Evolutionary conservation across 2,113 vertebrate genomes (phyloP).

Genomic region (Coptodon bakossiorum): DNA sequence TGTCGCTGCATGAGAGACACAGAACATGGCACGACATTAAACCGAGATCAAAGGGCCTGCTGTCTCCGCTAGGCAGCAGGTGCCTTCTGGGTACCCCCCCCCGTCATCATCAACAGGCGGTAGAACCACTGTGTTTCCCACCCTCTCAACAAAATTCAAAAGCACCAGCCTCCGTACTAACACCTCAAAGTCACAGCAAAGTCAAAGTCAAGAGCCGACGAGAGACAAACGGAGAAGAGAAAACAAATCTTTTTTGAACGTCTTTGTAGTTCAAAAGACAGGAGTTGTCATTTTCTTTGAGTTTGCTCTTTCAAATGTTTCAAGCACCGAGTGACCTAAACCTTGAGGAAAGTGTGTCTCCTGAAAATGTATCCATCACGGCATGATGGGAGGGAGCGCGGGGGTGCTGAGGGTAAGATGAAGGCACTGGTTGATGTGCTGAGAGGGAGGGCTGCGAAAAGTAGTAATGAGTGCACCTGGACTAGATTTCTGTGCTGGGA

Average conservation of each 20-base stretch:
- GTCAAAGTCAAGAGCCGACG: constrained; percentile 47
- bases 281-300: constrained; percentile 60
- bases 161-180: background rate
- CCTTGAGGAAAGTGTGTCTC: constrained; percentile 49
- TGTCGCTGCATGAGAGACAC: constrained; percentile 37
- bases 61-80: constrained; percentile 43
- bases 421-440: constrained; percentile 33
- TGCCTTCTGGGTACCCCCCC: constrained; percentile 28
- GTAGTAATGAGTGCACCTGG: constrained; percentile 39
- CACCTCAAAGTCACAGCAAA: constrained; percentile 67
- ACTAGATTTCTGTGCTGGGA: constrained; percentile 32
- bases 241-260: constrained; percentile 53
- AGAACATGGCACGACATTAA: constrained; percentile 57
- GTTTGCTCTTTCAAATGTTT: constrained; percentile 51
- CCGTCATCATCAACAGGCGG: constrained; percentile 31
- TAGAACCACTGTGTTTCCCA: background rate
- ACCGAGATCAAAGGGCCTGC: constrained; percentile 65
- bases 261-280: constrained; percentile 67
- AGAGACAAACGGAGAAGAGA: constrained; percentile 35
- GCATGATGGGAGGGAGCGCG: constrained; percentile 6
- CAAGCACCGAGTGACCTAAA: constrained; percentile 62
- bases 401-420: constrained; percentile 33
- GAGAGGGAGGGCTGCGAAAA: constrained; percentile 16
- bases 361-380: constrained; percentile 36
- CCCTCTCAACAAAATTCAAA: constrained; percentile 38